Evolutionary conservation across 2,113 vertebrate genomes (phyloP).

Genomic region (Brachyhypopomus gauderio): DNA sequence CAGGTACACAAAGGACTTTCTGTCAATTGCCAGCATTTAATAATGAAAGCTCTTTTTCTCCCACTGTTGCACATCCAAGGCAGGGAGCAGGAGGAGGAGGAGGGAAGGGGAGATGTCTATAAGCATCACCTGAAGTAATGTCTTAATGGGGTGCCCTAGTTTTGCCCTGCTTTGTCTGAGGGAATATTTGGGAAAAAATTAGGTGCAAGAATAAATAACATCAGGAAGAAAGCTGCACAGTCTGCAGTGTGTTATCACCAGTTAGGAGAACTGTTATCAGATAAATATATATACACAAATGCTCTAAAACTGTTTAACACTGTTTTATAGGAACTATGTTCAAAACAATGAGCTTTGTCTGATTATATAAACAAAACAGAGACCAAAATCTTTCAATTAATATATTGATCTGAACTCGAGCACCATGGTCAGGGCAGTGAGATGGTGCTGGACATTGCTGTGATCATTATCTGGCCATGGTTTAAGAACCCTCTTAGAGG

Average conservation of each 20-base stretch:
- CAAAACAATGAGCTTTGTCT: background rate
- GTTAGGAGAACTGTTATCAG: background rate
- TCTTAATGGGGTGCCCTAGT: constrained; percentile 36
- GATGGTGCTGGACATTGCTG: constrained; percentile 1
- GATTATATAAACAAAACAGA: background rate
- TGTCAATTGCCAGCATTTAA: constrained; percentile 53
- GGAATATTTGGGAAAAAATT: constrained; percentile 22
- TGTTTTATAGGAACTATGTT: background rate
- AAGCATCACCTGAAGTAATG: constrained; percentile 43
- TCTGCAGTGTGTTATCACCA: background rate
- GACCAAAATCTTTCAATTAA: background rate
- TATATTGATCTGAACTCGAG: too few relatives aligned
- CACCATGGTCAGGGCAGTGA: background rate
- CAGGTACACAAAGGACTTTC: constrained; percentile 48
- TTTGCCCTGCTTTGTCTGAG: constrained; percentile 39
- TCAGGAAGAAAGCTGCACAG: background rate
- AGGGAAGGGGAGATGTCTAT: background rate
- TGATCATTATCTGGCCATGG: background rate
- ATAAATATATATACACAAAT: background rate
- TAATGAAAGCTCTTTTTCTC: constrained; percentile 53
- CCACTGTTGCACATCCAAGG: constrained; percentile 16
- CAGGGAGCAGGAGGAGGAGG: background rate
- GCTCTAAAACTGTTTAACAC: background rate
- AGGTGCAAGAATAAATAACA: constrained; percentile 16
- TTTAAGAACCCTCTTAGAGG: constrained; percentile 15